Percentiles rank a stretch among this genome's conserved stretches.
phyloP scores from a whole-genome alignment of 2,113 vertebrate species.

The Onychostoma macrolepis region DNA sequence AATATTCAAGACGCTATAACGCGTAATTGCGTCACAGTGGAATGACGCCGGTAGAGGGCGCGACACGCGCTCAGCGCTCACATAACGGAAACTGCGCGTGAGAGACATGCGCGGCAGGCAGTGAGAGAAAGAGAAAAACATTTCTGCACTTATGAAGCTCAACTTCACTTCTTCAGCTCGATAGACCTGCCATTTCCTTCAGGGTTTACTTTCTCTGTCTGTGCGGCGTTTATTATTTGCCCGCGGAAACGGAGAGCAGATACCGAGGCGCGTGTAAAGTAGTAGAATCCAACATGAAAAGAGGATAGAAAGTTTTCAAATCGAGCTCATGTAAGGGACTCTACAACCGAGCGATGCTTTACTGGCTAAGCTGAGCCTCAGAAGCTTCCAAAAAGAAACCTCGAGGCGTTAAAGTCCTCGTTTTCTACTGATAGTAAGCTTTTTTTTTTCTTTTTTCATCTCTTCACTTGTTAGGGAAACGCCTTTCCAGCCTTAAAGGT shows the following conservation, averaged over 20 bases:
- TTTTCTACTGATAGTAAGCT: conserved; percentile 68
- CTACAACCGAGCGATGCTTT: neutral
- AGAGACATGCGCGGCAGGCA: conserved; percentile 68
- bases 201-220: conserved; percentile 66
- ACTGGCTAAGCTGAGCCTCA: neutral
- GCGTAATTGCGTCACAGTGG: neutral
- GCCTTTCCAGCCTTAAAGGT: conserved; percentile 71
- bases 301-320: conserved; percentile 59
- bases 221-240: conserved; percentile 44
- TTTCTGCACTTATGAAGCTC: conserved; percentile 66
- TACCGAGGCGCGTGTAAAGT: conserved; percentile 15
- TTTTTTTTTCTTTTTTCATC: conserved; percentile 63
- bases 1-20: neutral
- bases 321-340: conserved; percentile 43
- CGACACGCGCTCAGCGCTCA: conserved; percentile 49
- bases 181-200: conserved; percentile 53
- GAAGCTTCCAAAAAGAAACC: conserved; percentile 34
- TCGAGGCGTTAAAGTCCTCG: conserved; percentile 54
- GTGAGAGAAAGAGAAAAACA: conserved; percentile 61
- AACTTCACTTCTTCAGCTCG: conserved; percentile 66
- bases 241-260: conserved; percentile 64
- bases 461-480: conserved; percentile 68
- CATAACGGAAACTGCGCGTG: conserved; percentile 78
- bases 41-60: conserved; percentile 59
- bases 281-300: neutral